Evolutionary conservation across 2,797 vertebrate species (phyloP).

Genomic region (Phylloscopus collybita): DNA sequence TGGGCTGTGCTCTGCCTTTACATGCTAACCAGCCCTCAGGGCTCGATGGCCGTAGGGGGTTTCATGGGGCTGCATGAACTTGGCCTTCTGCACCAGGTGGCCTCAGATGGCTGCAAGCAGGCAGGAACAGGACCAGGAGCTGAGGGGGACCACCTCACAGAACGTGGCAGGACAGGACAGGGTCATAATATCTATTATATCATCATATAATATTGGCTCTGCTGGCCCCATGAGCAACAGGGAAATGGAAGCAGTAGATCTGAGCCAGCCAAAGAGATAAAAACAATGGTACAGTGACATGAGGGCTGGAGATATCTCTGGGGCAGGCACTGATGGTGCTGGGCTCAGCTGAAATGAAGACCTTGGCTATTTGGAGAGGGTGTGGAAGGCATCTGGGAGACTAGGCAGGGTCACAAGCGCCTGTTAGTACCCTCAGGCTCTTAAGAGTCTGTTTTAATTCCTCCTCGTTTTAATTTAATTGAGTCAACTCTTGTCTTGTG

Average conservation of each 20-base stretch:
- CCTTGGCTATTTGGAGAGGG: not conserved
- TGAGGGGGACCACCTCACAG: not conserved
- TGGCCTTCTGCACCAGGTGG: not conserved
- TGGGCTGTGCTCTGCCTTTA: not conserved
- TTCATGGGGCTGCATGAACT: not conserved
- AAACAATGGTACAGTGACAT: not conserved
- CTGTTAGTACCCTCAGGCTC: not conserved
- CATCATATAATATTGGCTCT: too few species aligned
- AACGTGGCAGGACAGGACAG: not conserved
- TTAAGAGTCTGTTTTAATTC: not conserved
- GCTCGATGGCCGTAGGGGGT: rapidly evolving
- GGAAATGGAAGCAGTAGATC: not conserved
- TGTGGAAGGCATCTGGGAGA: not conserved
- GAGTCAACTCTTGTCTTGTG: not conserved
- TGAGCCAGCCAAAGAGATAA: not conserved
- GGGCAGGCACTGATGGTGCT: not conserved
- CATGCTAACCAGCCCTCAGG: not conserved
- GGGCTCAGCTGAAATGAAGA: not conserved
- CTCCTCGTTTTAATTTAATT: not conserved
- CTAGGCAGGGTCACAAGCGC: rapidly evolving
- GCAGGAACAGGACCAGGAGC: not conserved
- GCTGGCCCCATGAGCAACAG: not conserved
- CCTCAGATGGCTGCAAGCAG: not conserved
- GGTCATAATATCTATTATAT: too few species aligned
- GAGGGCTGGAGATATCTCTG: rapidly evolving